Evolutionary conservation across 2,888 invertebrate genomes (phyloP), one percentile per base, ranked within the genome.

Genomic region (Gerris lacustris): DNA sequence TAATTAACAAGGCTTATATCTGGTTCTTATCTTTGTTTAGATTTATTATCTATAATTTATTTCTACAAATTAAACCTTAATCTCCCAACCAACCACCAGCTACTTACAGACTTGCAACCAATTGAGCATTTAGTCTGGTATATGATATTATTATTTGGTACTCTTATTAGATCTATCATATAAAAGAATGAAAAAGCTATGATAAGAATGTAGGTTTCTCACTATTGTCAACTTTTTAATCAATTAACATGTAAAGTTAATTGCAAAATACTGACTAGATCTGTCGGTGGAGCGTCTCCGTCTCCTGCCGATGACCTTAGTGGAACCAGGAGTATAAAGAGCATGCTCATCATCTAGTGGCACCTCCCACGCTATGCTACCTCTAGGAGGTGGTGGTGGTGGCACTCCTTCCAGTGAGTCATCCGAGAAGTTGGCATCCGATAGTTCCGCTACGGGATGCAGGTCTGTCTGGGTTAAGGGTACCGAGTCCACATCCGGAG

Each of bases 361-460:
- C 74, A 92, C 91, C 83, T 92, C 91, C 92, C 92, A 92, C 74
- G 92, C 91, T 76, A 92, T 91, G 79, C 91, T 91, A 79, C 88
- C 88, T 77, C 90, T 85, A 82, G 91, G 91, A 11, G 76, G 70
- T 2, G 82, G 80, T 66, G 83, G 81, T 63, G 88, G 89, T 75
- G 88, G 83, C 77, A 86, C 83, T 78, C 90, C 91, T 80, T 92
- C 92, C 74, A 91, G 81, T 18, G 92, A 92, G 81, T 92, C 92
- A 80, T 92, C 92, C 44, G 91, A 92, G 80, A 91, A 91, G 77
- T 88, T 76, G 63, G 75, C 76, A 55, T 72, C 74, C 43, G 43
- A 69, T n/a, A 66, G 71, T 67, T 77, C 77, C n/a, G 76, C 77
- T 79, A 74, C 80, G 9, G 55, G 55, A 76, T 75, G 80, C 77